Evolutionary conservation across 2,888 invertebrate species (phyloP), one percentile per base, ranked within the genome.

Genomic region (Isoperla grammatica): DNA sequence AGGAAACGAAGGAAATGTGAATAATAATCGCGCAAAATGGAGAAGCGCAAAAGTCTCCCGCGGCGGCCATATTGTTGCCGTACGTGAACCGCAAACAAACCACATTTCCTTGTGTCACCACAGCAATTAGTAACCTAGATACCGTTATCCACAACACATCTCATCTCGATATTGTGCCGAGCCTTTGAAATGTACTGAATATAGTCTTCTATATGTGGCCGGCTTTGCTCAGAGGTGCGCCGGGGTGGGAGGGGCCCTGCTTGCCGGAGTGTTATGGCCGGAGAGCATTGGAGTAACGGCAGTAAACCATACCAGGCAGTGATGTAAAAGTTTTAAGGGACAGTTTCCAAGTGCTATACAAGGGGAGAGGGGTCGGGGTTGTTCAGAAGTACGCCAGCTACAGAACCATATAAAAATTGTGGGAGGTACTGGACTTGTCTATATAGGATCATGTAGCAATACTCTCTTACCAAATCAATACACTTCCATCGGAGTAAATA

Each of bases 201-300:
- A 53, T 53, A 17, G 53, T 53, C 29, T 29, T 29, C 53, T 53
- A 53, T 53, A 53, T 53, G 53, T 37, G 53, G 53, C 39, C 17
- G 37, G 20, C 22, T 3, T 15, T 46, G 46, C 6, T n/a, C 12
- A n/a, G 49, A 11, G 35, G 53, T 17, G 8, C 53, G 50, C 17
- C 17, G 11, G 8, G 19, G 45, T 37, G 37, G 53, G 53, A 37
- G 39, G 53, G 53, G 53, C 39, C 53, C 40, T 37, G 15, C 5
- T 15, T 2, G 15, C 37, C 20, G 12, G 53, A 80, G 80, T 79
- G 78, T 80, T 80, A 80, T 79, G 79, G 80, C 77, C 79, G 78
- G 79, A 79, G 79, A 80, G 80, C 81, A 81, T 81, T 81, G 81
- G 81, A 81, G 81, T 80, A 81, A 79, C 78, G 79, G 79, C 80